phyloP scores from a whole-genome alignment of 2,113 vertebrate genomes.

The Istiophorus platypterus region DNA sequence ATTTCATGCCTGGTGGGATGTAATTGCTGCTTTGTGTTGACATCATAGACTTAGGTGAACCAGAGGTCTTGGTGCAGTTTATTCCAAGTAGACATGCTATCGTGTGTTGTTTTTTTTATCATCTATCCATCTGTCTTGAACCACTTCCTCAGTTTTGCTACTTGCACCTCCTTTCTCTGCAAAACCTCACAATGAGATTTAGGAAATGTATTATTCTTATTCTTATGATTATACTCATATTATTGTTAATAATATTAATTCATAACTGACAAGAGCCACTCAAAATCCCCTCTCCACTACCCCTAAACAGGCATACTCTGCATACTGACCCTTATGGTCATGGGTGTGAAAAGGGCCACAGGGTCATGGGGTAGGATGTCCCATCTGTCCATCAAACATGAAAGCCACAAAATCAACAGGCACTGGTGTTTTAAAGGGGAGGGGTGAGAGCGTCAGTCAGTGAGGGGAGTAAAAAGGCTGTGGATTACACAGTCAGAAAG shows the following conservation, averaged over 20 bases:
- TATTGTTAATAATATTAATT: conserved; percentile 28
- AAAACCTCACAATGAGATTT: conserved; percentile 1
- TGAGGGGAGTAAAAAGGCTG: conserved; percentile 61
- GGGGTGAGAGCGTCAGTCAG: conserved; percentile 73
- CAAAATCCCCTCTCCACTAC: conserved; percentile 26
- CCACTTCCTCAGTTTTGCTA: conserved; percentile 1
- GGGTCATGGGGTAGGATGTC: conserved; percentile 75
- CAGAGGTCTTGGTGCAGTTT: conserved; percentile 24
- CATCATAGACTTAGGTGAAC: conserved; percentile 22
- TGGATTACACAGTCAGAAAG: conserved; percentile 75
- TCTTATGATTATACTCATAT: too few species aligned
- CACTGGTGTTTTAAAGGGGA: conserved; percentile 68
- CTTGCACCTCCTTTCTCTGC: not conserved
- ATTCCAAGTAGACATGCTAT: conserved; percentile 3
- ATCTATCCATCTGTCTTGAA: conserved; percentile 17
- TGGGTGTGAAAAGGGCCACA: conserved; percentile 69
- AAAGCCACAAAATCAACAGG: conserved; percentile 72
- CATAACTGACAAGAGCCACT: conserved; percentile 23
- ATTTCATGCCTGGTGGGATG: conserved; percentile 50
- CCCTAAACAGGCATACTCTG: conserved; percentile 39
- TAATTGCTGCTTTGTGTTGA: conserved; percentile 44
- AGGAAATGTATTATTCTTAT: too few species aligned
- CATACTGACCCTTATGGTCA: conserved; percentile 71
- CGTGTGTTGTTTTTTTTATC: not conserved
- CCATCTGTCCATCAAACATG: conserved; percentile 81